Base-by-base conservation (phyloP, 2,113 vertebrate genomes). In the Labrus mixtus region DNA sequence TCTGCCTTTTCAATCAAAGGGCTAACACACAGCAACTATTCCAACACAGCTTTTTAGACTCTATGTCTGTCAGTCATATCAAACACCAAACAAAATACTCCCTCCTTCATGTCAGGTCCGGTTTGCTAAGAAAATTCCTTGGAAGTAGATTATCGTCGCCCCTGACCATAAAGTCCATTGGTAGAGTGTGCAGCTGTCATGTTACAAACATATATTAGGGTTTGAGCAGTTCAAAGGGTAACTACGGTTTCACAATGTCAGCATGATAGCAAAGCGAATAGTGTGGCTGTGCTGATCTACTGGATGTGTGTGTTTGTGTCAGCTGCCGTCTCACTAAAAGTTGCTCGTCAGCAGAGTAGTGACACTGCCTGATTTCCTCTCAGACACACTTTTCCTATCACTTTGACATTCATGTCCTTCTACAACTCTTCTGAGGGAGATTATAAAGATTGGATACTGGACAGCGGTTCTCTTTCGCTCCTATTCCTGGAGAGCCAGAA, bases 1-100 rank as follows among this genome's bases (percentile, higher is more conserved):
- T 64, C 65, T 80, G 86, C 50, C 79, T 82, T 86, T 83, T 84
- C 82, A 82, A 92, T 90, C 78, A 90, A 89, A 84, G 76, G 73
- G 81, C 59, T 23, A 48, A 74, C 64, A 77, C 75, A 67, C 57
- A 63, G 17, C 74, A 71, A 61, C 51, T 29, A 22, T 61, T 59
- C 54, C 53, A 29, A 68, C 7, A n/a, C 43, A 57, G 50, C 23
- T 86, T 68, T 73, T 72, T 68, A 68, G 22, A 56, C 39, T 50
- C 36, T 37, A 25, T 6, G 17, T 74, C 46, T 19, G 46, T 37
- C 48, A 46, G 48, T 11, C 43, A 13, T 39, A 56, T 68, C n/a
- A 68, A 54, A 73, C 15, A 20, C 12, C 23, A 64, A 64, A 46
- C 55, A 41, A 60, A 81, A 67, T 57, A 33, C 54, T 71, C n/a